Evolutionary conservation across 2,113 vertebrate genomes (phyloP).

Genomic region (Indri indri): DNA sequence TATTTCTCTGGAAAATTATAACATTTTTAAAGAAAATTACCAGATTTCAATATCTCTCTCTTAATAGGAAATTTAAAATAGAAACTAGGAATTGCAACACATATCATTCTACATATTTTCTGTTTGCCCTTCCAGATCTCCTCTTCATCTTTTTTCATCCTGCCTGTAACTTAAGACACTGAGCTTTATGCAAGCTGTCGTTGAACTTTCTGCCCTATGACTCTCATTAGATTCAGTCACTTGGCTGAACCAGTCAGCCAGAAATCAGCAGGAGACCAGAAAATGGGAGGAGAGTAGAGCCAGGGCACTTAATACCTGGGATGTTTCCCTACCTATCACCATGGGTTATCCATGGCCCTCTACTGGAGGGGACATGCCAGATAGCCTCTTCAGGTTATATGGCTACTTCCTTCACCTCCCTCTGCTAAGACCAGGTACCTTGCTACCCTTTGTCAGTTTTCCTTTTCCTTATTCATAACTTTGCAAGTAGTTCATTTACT

Average conservation of each 20-base stretch:
- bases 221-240: background rate
- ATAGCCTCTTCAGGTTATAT: background rate
- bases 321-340: background rate
- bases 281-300: background rate
- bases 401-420: fast-evolving
- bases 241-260: background rate
- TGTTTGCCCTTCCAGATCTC: background rate
- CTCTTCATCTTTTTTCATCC: background rate
- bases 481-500: background rate
- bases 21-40: conserved; percentile 1
- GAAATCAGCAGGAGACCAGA: background rate
- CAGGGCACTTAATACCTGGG: fast-evolving
- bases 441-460: background rate
- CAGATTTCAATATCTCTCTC: background rate
- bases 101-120: background rate
- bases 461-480: background rate
- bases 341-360: too few species aligned
- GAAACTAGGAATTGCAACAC: background rate
- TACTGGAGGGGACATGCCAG: background rate
- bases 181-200: background rate
- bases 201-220: background rate
- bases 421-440: background rate
- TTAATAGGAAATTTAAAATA: conserved; percentile 15
- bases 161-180: background rate
- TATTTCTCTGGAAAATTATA: conserved; percentile 4